Percentiles rank a stretch among this genome's conserved stretches.
phyloP scores from a whole-genome alignment of 2,113 vertebrate species.

The Dascyllus trimaculatus region DNA sequence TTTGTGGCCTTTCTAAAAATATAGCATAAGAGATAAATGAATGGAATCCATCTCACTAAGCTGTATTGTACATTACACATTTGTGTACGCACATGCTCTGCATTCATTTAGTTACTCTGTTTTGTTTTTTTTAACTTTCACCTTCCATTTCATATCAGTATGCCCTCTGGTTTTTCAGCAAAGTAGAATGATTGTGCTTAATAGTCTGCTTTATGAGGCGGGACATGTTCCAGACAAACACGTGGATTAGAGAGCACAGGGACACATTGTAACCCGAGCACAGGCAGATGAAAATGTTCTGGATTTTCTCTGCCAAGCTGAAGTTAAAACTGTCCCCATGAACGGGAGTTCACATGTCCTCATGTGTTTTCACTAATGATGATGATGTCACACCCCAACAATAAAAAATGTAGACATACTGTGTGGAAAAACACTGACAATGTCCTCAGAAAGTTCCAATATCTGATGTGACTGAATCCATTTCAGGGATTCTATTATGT shows the following conservation, averaged over 20 bases:
- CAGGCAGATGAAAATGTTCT: conserved; percentile 55
- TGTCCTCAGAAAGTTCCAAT: conserved; percentile 40
- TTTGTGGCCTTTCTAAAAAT: conserved; percentile 67
- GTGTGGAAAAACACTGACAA: neutral
- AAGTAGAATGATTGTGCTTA: conserved; percentile 63
- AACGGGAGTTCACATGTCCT: conserved; percentile 35
- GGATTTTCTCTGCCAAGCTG: conserved; percentile 44
- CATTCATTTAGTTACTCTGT: conserved; percentile 54
- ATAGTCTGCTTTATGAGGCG: conserved; percentile 55
- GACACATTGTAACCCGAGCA: conserved; percentile 62
- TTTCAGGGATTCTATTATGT: neutral
- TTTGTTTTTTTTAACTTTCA: conserved; percentile 34
- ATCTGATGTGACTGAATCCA: conserved; percentile 4
- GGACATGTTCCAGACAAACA: conserved; percentile 74
- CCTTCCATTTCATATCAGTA: conserved; percentile 5
- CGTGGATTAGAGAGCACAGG: conserved; percentile 71
- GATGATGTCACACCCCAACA: conserved; percentile 6
- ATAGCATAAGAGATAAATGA: conserved; percentile 44
- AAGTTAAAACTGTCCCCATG: conserved; percentile 49
- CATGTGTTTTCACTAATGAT: conserved; percentile 18
- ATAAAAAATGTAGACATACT: neutral
- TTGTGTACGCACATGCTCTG: conserved; percentile 46
- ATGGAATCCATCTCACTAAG: conserved; percentile 56
- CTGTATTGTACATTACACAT: conserved; percentile 55
- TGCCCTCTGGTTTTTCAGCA: conserved; percentile 27